Conservation (phyloP, 2,113 vertebrate species). For the Spermophilus dauricus region DNA sequence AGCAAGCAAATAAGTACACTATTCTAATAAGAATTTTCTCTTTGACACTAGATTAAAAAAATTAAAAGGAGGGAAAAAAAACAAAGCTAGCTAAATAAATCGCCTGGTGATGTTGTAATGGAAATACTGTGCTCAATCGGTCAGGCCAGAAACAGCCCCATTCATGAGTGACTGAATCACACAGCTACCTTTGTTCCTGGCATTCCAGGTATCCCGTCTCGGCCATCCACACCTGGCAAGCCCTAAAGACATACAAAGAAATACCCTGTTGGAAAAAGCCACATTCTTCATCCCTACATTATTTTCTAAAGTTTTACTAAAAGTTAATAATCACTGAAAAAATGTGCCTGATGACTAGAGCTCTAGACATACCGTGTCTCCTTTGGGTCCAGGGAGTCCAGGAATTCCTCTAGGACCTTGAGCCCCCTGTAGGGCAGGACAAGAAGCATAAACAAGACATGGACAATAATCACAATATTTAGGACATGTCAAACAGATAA, state of each 20-base stretch:
- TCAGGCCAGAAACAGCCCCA: not conserved
- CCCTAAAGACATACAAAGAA: conserved; percentile 89
- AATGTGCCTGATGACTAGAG: not conserved
- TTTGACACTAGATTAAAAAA: conserved; percentile 50
- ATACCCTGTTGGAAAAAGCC: not conserved
- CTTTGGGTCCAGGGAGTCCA: conserved; percentile 96
- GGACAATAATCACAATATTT: not conserved
- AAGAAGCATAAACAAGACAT: not conserved
- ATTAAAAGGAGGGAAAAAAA: not conserved
- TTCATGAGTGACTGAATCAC: not conserved
- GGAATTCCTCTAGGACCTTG: conserved; percentile 95
- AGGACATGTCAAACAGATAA: not conserved
- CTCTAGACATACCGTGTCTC: conserved; percentile 92
- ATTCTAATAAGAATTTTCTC: conserved; percentile 40
- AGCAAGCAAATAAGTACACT: conserved; percentile 16
- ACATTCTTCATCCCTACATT: not conserved
- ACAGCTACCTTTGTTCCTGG: conserved; percentile 95
- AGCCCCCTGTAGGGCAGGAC: conserved; percentile 89
- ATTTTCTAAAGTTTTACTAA: not conserved
- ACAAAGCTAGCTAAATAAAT: not conserved
- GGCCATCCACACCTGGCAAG: conserved; percentile 95
- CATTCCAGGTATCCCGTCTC: conserved; percentile 97
- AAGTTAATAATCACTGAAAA: conserved; percentile 11
- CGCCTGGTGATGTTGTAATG: not conserved
- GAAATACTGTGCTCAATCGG: not conserved